Conservation (phyloP, 2,888 invertebrate species). For the Parnassius smintheus region DNA sequence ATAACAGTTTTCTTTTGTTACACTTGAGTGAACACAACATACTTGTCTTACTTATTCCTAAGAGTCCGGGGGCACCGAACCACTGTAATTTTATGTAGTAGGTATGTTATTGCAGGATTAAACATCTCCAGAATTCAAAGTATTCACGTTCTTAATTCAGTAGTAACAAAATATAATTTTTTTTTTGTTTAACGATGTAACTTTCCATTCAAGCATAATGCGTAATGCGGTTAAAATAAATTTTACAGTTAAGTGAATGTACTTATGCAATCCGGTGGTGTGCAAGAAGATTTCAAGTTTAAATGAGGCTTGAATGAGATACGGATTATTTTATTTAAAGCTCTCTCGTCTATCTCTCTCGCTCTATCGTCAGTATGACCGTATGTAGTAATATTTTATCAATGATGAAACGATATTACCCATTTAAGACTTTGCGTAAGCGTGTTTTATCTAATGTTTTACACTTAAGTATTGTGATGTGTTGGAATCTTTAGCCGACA, state of each 20-base stretch:
- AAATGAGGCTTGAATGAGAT: constrained; percentile 11
- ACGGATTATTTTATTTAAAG: background rate
- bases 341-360: background rate
- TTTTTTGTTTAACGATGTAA: background rate
- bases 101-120: too few species aligned
- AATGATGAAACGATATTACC: background rate
- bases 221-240: constrained; percentile 8
- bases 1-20: too few species aligned
- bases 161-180: background rate
- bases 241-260: constrained; percentile 12
- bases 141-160: background rate
- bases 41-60: background rate
- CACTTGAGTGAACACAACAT: background rate
- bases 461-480: too few species aligned
- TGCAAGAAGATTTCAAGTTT: constrained; percentile 13
- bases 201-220: constrained; percentile 2
- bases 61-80: background rate
- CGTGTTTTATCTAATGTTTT: background rate
- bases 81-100: too few species aligned
- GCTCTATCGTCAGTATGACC: too few species aligned
- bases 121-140: too few species aligned
- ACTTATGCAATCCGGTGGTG: constrained; percentile 14
- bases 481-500: too few species aligned
- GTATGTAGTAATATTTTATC: background rate
- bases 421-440: background rate